These are phyloP conservation scores for Pyrrhia umbra DNA, from an alignment of 2,888 invertebrate species.

Conservation along the genomic window DNA sequence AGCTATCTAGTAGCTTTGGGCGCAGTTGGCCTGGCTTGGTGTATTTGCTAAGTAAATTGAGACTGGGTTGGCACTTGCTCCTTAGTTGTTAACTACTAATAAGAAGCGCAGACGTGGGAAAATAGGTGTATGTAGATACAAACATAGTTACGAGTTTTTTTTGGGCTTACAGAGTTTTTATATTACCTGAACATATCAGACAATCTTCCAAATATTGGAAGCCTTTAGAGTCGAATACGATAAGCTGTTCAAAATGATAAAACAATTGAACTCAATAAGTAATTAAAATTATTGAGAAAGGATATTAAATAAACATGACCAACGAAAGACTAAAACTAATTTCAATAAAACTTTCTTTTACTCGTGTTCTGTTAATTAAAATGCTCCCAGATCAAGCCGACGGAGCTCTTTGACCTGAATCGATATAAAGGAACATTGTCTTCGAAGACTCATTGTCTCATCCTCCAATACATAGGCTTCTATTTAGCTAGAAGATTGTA, in stretches of 20 bases:
- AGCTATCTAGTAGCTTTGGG: slow-evolving; percentile 70
- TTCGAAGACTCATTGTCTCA: slow-evolving; percentile 54
- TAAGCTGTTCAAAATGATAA: background rate
- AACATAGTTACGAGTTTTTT: background rate
- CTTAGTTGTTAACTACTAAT: slow-evolving; percentile 64
- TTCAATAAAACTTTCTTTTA: slow-evolving; percentile 51
- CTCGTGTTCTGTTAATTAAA: slow-evolving; percentile 58
- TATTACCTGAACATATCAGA: slow-evolving; percentile 15
- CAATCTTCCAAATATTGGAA: background rate
- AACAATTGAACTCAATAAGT: background rate
- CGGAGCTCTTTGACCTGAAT: slow-evolving; percentile 54
- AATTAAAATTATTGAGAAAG: slow-evolving; percentile 20
- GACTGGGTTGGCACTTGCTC: slow-evolving; percentile 63
- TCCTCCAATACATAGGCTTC: slow-evolving; percentile 40
- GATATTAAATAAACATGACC: slow-evolving; percentile 4
- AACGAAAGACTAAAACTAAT: slow-evolving; percentile 43
- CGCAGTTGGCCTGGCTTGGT: slow-evolving; percentile 72
- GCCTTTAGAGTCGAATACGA: background rate
- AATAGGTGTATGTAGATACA: too few species aligned
- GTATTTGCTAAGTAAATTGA: slow-evolving; percentile 74
- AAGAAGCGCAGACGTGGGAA: slow-evolving; percentile 24
- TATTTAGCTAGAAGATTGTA: slow-evolving; percentile 42
- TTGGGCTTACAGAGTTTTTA: slow-evolving; percentile 35
- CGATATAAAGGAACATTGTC: slow-evolving; percentile 61
- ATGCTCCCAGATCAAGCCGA: slow-evolving; percentile 57